Percentiles rank a stretch among this genome's conserved stretches.
phyloP scores from a whole-genome alignment of 2,113 vertebrate species.

The Polypterus senegalus region DNA sequence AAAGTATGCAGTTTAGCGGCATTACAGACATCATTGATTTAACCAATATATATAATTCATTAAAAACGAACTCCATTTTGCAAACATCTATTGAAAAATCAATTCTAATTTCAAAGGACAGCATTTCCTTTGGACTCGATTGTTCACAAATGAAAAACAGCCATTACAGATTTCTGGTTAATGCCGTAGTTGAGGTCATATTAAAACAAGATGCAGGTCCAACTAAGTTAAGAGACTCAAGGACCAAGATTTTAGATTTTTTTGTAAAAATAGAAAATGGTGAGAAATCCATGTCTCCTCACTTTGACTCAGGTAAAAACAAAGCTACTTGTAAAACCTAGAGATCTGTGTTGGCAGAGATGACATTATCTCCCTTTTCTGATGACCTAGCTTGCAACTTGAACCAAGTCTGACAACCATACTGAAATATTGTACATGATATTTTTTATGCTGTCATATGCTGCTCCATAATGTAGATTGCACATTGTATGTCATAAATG shows the following conservation, averaged over 20 bases:
- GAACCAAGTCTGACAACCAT: too few species aligned
- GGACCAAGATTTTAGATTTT: too few species aligned
- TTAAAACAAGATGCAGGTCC: too few species aligned
- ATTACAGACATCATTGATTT: slow-evolving; percentile 5
- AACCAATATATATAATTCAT: slow-evolving; percentile 22
- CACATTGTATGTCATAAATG: background rate
- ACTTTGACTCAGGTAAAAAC: too few species aligned
- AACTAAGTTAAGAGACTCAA: too few species aligned
- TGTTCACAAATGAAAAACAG: slow-evolving; percentile 8
- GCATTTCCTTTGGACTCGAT: slow-evolving; percentile 10
- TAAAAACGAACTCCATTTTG: slow-evolving; percentile 23
- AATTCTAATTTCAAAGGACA: slow-evolving; percentile 19
- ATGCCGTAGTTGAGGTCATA: background rate
- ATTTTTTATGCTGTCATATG: background rate
- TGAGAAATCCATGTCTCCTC: too few species aligned
- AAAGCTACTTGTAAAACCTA: too few species aligned
- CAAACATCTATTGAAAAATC: slow-evolving; percentile 15
- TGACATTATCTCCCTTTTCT: too few species aligned
- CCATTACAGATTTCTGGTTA: slow-evolving; percentile 4
- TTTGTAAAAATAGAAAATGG: too few species aligned
- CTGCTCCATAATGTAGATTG: background rate
- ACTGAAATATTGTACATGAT: too few species aligned
- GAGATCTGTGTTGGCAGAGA: too few species aligned
- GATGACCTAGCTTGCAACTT: too few species aligned
- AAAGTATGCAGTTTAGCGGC: slow-evolving; percentile 14